Evolutionary conservation across 2,888 invertebrate species (phyloP), one percentile per base, ranked within the genome.

Genomic region (Noctua janthina): DNA sequence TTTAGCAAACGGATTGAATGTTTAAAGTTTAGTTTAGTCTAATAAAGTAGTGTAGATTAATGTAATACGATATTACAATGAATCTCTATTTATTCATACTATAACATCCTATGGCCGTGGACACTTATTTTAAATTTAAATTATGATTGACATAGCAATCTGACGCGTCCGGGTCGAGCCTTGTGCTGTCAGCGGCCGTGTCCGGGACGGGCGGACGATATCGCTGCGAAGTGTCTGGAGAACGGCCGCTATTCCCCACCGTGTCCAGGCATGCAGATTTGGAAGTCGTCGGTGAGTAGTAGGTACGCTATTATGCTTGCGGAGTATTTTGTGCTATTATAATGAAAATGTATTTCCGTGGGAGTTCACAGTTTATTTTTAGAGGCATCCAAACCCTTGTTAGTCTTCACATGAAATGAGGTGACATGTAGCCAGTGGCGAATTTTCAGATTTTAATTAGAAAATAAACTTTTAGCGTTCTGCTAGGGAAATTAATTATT

Each of bases 201-300:
- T 94, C 97, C 85, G 96, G 97, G 91, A 97, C 98, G 80, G 97
- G 97, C 75, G 98, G 98, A 69, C 96, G 98, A 76, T 98, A 98
- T 94, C 97, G 98, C 87, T 98, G 98, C 92, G 98, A 98, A 93
- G 98, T 98, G 83, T 98, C 98, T 76, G 98, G 98, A 49, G 98
- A 98, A 93, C 97, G 98, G 79, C 98, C 98, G 64, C 97, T 98
- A 84, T 98, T 98, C 94, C 98, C 97, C 91, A 98, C 98, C 49
- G 98, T 98, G 83, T 97, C 97, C 81, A 97, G 97, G 91, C 97
- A 98, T 92, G 97, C 97, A 83, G 97, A 98, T 92, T 97, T 98
- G 97, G 92, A 96, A 85, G 97, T 98, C 88, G 97, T 98, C 77
- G 98, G 98, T 98, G 93, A 96, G 97, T 95, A 49, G 17, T 64